These are phyloP conservation scores for Drosophila neonasuta DNA, from an alignment of 2,888 invertebrate species.

Conservation along the genomic window DNA sequence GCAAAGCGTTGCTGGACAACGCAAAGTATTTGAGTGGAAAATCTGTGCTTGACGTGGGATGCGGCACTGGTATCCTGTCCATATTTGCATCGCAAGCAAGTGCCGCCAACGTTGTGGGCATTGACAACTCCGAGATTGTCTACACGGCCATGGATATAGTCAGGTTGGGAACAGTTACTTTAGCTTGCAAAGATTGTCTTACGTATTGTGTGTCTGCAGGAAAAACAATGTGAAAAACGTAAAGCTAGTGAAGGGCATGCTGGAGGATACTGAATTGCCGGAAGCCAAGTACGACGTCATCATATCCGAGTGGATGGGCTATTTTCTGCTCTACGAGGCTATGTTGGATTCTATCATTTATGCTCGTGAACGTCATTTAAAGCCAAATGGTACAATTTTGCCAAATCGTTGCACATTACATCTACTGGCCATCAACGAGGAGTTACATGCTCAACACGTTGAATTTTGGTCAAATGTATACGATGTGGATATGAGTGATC, in stretches of 20 bases:
- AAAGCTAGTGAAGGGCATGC: conserved; percentile 90
- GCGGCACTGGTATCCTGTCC: conserved; percentile 98
- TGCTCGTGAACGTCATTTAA: conserved; percentile 91
- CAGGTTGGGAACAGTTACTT: conserved; percentile 83
- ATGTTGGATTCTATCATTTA: conserved; percentile 97
- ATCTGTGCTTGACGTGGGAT: conserved; percentile 95
- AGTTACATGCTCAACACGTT: conserved; percentile 88
- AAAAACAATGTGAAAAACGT: conserved; percentile 85
- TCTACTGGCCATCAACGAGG: conserved; percentile 90
- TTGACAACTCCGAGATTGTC: conserved; percentile 98
- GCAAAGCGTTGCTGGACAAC: conserved; percentile 91
- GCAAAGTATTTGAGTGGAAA: conserved; percentile 87
- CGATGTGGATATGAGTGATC: conserved; percentile 95
- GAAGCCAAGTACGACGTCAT: conserved; percentile 92
- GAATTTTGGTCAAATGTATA: conserved; percentile 97
- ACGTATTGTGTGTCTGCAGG: conserved; percentile 57
- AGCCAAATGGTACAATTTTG: conserved; percentile 88
- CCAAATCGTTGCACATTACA: conserved; percentile 93
- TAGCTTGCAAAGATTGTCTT: background rate
- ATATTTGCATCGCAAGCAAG: conserved; percentile 99
- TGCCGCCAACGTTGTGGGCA: conserved; percentile 93
- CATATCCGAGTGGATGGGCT: conserved; percentile 99
- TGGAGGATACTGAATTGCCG: conserved; percentile 92
- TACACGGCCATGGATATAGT: conserved; percentile 98
- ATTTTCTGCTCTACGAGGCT: conserved; percentile 97